These are phyloP conservation scores for Salarias fasciatus DNA, from an alignment of 2,797 vertebrate species.

Conservation along the genomic window DNA sequence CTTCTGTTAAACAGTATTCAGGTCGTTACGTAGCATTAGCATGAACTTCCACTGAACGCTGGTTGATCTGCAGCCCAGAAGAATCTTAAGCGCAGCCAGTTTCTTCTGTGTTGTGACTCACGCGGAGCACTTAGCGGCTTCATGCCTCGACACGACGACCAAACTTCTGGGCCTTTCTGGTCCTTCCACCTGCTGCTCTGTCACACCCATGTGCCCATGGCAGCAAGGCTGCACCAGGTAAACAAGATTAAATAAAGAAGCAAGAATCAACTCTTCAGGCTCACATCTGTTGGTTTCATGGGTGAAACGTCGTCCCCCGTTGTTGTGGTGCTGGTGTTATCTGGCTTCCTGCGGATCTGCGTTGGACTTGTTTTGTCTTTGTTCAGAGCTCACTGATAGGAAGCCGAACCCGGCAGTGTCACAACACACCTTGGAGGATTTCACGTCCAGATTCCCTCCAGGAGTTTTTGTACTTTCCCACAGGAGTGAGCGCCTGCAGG, in stretches of 20 bases:
- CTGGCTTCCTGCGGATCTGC: slow-evolving; percentile 30
- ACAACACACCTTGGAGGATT: slow-evolving; percentile 59
- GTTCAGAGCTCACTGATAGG: slow-evolving; percentile 44
- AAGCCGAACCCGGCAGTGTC: slow-evolving; percentile 57
- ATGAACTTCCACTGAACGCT: too few relatives aligned
- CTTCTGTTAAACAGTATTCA: too few relatives aligned
- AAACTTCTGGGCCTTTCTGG: slow-evolving; percentile 54
- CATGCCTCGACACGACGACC: slow-evolving; percentile 61
- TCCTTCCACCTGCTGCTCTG: slow-evolving; percentile 66
- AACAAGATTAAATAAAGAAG: slow-evolving; percentile 6
- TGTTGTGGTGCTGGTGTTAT: slow-evolving; percentile 30
- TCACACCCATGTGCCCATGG: slow-evolving; percentile 49
- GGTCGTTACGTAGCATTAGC: too few relatives aligned
- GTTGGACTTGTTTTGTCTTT: slow-evolving; percentile 68
- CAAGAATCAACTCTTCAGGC: not conserved
- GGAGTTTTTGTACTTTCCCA: slow-evolving; percentile 51
- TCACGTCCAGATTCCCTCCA: slow-evolving; percentile 27
- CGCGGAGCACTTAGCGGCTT: slow-evolving; percentile 37
- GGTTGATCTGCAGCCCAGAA: slow-evolving; percentile 4
- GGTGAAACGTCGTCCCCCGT: slow-evolving; percentile 4
- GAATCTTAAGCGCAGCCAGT: not conserved
- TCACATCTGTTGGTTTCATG: slow-evolving; percentile 11
- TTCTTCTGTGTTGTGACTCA: slow-evolving; percentile 25
- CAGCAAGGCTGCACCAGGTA: slow-evolving; percentile 28
- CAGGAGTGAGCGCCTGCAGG: slow-evolving; percentile 14